Percentiles rank a stretch among this genome's conserved stretches.
Conservation (phyloP, 2,797 vertebrate species). For the Cryptoblepharus egeriae region DNA sequence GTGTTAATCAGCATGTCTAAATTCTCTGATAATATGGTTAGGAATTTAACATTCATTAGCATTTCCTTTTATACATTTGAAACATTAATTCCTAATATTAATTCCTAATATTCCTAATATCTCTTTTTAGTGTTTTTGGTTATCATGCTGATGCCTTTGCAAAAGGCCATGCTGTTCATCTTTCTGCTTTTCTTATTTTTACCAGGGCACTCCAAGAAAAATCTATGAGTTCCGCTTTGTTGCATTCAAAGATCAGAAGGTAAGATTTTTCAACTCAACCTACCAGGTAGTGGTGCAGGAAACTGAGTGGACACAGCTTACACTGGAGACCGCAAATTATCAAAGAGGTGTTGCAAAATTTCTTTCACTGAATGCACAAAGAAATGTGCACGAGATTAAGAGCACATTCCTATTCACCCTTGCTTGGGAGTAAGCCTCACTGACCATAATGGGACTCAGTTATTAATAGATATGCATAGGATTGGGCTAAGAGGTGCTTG, state of each 20-base stretch:
- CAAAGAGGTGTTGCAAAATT: background rate
- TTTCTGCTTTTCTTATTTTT: constrained; percentile 45
- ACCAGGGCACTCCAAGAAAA: constrained; percentile 42
- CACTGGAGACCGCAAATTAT: constrained; percentile 1
- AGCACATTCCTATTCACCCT: no score
- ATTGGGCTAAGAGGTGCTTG: no score
- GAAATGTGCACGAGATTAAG: background rate
- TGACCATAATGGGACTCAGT: no score
- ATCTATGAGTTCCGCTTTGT: constrained; percentile 59
- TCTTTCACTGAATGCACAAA: background rate
- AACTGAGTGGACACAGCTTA: background rate
- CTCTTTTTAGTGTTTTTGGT: no score
- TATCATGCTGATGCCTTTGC: background rate
- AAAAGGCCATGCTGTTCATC: constrained; percentile 21
- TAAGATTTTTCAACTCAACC: constrained; percentile 46
- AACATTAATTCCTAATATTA: constrained; percentile 16
- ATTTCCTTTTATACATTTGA: constrained; percentile 31
- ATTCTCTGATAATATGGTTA: background rate
- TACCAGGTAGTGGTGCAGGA: background rate
- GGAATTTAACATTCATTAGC: background rate
- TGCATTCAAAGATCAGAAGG: constrained; percentile 50
- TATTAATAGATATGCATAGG: no score
- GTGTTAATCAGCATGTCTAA: constrained; percentile 12
- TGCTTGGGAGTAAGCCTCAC: no score
- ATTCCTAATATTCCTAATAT: no score